Evolutionary conservation across 2,797 vertebrate genomes (phyloP), one percentile per base, ranked within the genome.

Genomic region (Acanthiza pusilla): DNA sequence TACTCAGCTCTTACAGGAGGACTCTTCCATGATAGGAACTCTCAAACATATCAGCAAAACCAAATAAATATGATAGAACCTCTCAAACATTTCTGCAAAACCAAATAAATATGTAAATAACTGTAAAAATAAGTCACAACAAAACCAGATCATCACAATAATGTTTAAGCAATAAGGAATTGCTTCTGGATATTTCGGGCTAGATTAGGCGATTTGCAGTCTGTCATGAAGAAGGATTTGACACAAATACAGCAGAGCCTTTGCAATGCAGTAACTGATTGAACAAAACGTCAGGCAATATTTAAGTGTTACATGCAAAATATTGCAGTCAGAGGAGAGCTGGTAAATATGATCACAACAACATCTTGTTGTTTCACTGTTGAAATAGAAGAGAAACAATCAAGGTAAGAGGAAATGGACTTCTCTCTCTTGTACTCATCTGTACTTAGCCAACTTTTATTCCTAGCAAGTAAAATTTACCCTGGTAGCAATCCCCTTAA

Each of bases 91-190:
- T 65, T 65, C 60, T 36, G 32, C 10, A 78, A 78, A 73, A 78
- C 8, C 47, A 95, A 93, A 86, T 86, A 91, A 61, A 88, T 58
- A 77, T 45, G 36, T 45, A 89, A 91, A 91, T 79, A 73, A 63
- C 36, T 58, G 15, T 25, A 83, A 93, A 88, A 95, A 72, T 55
- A 82, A 61, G 16, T 57, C 83, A 66, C 61, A 67, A 51, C 17
- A 48, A 76, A 82, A 74, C 4, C 32, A 84, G 50, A 51, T 47
- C 77, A 68, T 22, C 9, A 29, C 67, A 85, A 73, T 63, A 26
- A 71, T 47, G 9, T 79, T 77, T 71, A 72, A 68, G 54, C n/a
- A 83, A 55, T 60, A 66, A 48, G 21, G 53, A 94, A 77, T 14
- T 74, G 36, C 57, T 85, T 91, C 42, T 88, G 72, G 83, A 55